Evolutionary conservation across 2,113 vertebrate species (phyloP).

Genomic region (Peromyscus californicus): DNA sequence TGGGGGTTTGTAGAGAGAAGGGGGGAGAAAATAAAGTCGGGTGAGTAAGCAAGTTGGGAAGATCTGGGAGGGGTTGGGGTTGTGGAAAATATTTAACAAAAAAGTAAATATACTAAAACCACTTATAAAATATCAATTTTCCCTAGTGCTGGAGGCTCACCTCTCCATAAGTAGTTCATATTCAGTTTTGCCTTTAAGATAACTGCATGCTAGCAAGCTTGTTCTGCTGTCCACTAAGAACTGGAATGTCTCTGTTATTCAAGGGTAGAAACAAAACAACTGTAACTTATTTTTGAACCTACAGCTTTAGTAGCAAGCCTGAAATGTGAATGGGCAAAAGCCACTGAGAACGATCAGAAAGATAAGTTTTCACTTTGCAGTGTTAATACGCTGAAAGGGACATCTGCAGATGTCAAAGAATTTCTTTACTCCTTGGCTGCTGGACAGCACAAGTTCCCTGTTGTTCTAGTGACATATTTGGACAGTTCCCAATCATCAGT

Average conservation of each 20-base stretch:
- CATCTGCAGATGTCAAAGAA: not conserved
- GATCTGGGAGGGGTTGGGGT: not conserved
- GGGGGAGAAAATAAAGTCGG: not conserved
- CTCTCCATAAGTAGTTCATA: not conserved
- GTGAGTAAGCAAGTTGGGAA: not conserved
- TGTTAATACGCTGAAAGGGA: constrained; percentile 11
- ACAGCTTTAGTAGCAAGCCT: not conserved
- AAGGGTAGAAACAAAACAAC: constrained; percentile 18
- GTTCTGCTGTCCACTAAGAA: not conserved
- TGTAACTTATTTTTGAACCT: constrained; percentile 31
- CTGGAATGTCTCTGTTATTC: not conserved
- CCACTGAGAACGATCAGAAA: constrained; percentile 36
- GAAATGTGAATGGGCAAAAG: not conserved
- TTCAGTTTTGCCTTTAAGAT: not conserved
- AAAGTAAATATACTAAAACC: not conserved
- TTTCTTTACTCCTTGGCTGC: not conserved
- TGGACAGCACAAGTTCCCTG: not conserved
- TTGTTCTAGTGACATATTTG: not conserved
- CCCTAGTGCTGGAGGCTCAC: not conserved
- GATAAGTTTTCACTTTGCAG: constrained; percentile 45
- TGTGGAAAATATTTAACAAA: not conserved
- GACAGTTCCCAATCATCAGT: not conserved
- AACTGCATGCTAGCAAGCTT: not conserved
- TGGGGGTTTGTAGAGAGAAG: not conserved
- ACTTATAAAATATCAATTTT: not conserved